These are phyloP conservation scores for Hyposmocoma kahamanoa DNA, from an alignment of 1,140 invertebrate genomes.

Conservation along the genomic window DNA sequence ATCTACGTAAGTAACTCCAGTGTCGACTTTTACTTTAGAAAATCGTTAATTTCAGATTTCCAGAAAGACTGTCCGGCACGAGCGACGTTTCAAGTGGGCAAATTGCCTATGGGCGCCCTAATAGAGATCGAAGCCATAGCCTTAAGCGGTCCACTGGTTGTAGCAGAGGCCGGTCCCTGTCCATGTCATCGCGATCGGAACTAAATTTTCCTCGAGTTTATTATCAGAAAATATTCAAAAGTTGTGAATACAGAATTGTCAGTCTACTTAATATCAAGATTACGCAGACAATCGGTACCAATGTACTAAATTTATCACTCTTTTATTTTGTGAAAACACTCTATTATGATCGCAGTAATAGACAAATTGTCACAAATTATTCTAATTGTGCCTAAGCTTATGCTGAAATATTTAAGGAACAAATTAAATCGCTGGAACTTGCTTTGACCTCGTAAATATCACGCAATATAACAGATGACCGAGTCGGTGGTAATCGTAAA, in stretches of 20 bases:
- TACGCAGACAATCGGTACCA: too few species aligned
- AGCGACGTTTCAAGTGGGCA: not conserved
- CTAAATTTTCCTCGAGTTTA: too few species aligned
- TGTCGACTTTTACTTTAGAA: too few species aligned
- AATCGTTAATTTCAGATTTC: not conserved
- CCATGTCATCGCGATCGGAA: too few species aligned
- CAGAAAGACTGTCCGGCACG: not conserved
- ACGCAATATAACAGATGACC: slow-evolving; percentile 4
- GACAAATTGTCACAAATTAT: not conserved
- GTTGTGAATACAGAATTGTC: too few species aligned
- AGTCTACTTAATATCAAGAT: too few species aligned
- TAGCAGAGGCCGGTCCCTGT: not conserved
- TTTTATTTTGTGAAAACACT: too few species aligned
- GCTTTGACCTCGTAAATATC: not conserved
- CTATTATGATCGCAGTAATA: not conserved
- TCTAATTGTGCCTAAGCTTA: not conserved
- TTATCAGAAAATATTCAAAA: too few species aligned
- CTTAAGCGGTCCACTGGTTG: not conserved
- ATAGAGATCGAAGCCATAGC: not conserved
- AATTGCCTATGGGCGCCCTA: not conserved
- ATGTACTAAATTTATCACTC: slow-evolving; percentile 1
- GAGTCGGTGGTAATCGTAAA: not conserved
- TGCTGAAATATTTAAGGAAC: not conserved
- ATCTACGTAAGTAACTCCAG: too few species aligned
- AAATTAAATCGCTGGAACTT: not conserved